A percentile compares a stretch with the other conserved stretches of the same genome.
These are phyloP conservation scores for Atherinomorus stipes DNA, from an alignment of 2,113 vertebrate species.

Conservation along the genomic window DNA sequence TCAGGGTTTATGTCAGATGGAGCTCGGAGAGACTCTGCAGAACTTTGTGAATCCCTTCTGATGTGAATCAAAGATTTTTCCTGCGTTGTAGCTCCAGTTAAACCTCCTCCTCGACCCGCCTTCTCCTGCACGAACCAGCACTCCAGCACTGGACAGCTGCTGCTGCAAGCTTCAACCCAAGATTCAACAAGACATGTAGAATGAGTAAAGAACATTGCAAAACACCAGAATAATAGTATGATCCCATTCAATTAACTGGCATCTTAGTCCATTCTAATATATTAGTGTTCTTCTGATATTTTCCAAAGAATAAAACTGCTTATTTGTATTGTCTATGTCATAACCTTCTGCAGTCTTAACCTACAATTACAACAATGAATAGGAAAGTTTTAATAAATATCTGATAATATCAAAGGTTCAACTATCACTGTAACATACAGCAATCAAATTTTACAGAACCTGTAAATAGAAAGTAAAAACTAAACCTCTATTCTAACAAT, in stretches of 20 bases:
- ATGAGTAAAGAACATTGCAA: rapidly evolving
- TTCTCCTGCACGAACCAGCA: conserved; percentile 84
- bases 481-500: no score
- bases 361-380: no score
- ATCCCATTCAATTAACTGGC: rapidly evolving
- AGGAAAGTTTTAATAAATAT: no score
- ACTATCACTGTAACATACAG: no score
- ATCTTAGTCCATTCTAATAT: rapidly evolving
- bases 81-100: conserved; percentile 73
- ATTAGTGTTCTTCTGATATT: not conserved
- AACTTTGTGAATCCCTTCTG: conserved; percentile 18
- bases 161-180: conserved; percentile 49
- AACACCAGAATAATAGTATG: not conserved
- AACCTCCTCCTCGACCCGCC: conserved; percentile 66
- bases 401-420: no score
- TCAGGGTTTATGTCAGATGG: conserved; percentile 61
- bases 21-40: not conserved
- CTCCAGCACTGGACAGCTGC: conserved; percentile 76
- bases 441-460: no score
- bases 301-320: not conserved
- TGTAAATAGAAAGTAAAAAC: no score
- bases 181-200: not conserved
- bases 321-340: not conserved
- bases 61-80: conserved; percentile 78
- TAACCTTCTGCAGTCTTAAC: not conserved